Percentiles rank a stretch among this genome's conserved stretches.
Conservation (phyloP, 2,797 vertebrate genomes). For the Anguilla pacifica region DNA sequence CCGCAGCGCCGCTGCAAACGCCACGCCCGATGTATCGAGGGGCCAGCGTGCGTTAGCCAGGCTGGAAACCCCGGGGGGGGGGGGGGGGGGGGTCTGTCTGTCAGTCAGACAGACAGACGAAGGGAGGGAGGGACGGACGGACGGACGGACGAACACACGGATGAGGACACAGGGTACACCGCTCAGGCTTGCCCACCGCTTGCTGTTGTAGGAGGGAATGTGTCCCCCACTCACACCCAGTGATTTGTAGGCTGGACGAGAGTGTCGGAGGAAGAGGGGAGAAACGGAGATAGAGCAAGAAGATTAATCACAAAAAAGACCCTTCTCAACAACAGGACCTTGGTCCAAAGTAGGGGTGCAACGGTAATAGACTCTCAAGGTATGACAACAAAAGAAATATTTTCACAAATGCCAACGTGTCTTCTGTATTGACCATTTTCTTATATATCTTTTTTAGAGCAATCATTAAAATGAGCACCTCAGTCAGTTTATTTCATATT, state of each 20-base stretch:
- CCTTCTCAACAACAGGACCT: conserved; percentile 3
- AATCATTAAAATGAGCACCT: neutral
- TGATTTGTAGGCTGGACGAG: conserved; percentile 72
- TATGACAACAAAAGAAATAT: neutral
- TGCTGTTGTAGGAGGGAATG: conserved; percentile 75
- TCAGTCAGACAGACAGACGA: neutral
- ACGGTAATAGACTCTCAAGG: neutral
- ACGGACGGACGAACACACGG: conserved; percentile 52
- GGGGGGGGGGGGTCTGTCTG: neutral
- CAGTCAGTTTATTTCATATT: neutral
- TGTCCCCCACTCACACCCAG: conserved; percentile 71
- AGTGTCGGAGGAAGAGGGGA: conserved; percentile 58
- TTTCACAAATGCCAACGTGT: neutral
- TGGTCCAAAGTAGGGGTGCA: neutral
- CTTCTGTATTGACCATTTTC: neutral
- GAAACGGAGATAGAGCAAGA: conserved; percentile 66
- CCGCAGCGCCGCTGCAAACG: neutral
- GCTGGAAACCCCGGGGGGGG: neutral
- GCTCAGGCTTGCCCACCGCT: conserved; percentile 79
- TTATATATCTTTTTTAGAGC: neutral
- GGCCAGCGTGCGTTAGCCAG: neutral
- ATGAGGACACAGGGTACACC: conserved; percentile 63
- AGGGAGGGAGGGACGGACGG: conserved; percentile 43
- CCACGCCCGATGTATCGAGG: neutral
- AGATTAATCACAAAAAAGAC: conserved; percentile 30